Evolutionary conservation across 2,113 vertebrate genomes (phyloP).

Genomic region (Heloderma charlesbogerti): DNA sequence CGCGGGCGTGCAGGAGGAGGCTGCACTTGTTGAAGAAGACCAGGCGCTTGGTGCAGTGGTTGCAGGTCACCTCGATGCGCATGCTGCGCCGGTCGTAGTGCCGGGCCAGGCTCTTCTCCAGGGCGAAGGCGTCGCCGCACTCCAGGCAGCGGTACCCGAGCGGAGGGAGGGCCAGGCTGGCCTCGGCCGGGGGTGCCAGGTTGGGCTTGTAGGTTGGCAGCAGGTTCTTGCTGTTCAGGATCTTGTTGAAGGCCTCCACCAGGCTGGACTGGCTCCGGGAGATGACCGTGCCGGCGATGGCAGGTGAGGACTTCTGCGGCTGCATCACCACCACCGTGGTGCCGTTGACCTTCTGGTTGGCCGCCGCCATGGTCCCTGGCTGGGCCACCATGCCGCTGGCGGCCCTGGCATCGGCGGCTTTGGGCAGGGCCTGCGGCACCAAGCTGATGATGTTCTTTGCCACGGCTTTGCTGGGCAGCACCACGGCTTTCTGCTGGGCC

Average conservation of each 20-base stretch:
- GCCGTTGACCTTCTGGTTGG: conserved; percentile 81
- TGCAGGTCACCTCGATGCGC: conserved; percentile 97
- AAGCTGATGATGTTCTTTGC: conserved; percentile 80
- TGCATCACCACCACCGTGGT: conserved; percentile 75
- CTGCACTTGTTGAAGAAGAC: conserved; percentile 99
- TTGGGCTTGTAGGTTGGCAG: conserved; percentile 93
- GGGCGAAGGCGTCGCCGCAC: conserved; percentile 91
- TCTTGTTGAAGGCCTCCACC: conserved; percentile 96
- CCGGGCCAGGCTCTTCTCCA: conserved; percentile 92
- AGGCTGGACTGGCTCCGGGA: conserved; percentile 93
- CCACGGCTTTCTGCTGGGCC: conserved; percentile 83
- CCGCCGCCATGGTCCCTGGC: conserved; percentile 66
- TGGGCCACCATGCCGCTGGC: conserved; percentile 57
- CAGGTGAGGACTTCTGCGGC: conserved; percentile 75
- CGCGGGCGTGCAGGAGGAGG: conserved; percentile 91
- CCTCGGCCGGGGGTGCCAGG: conserved; percentile 83
- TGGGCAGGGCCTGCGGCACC: conserved; percentile 78
- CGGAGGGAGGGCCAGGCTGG: conserved; percentile 84
- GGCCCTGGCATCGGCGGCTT: conserved; percentile 47
- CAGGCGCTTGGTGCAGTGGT: conserved; percentile 93
- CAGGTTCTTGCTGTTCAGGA: conserved; percentile 95
- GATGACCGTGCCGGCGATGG: conserved; percentile 85
- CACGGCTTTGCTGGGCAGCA: conserved; percentile 73
- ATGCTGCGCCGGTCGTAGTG: conserved; percentile 95
- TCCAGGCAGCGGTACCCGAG: conserved; percentile 93